These are phyloP conservation scores for Echinarachnius parma DNA, from an alignment of 53 echinoderm and acorn worm species.

Conservation along the genomic window DNA sequence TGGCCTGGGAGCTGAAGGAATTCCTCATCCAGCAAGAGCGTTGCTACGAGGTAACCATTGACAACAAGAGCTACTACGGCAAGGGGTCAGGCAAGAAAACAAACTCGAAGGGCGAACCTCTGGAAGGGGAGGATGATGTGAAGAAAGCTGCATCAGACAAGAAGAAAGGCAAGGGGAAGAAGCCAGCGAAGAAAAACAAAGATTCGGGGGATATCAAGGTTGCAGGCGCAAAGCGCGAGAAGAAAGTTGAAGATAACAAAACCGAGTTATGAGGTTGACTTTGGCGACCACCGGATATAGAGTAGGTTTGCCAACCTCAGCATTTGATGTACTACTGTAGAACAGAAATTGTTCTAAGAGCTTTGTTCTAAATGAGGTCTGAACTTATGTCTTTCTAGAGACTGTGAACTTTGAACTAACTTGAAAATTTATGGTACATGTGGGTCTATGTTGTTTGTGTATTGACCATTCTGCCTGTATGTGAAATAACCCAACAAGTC, in stretches of 20 bases:
- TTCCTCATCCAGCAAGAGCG: slow-evolving; percentile 85
- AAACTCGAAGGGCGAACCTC: slow-evolving; percentile 34
- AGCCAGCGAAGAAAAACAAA: slow-evolving; percentile 43
- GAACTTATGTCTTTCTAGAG: too few species aligned
- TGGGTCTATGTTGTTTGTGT: too few species aligned
- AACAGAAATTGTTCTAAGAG: too few species aligned
- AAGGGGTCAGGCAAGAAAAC: slow-evolving; percentile 72
- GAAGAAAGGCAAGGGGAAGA: slow-evolving; percentile 36
- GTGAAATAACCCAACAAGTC: too few species aligned
- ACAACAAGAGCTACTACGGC: slow-evolving; percentile 78
- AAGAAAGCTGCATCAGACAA: too few species aligned
- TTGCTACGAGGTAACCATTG: slow-evolving; percentile 79
- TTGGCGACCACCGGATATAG: too few species aligned
- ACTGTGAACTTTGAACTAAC: too few species aligned
- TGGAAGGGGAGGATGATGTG: slow-evolving; percentile 46
- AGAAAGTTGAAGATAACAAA: slow-evolving; percentile 42
- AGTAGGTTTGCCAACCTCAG: too few species aligned
- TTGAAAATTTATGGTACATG: too few species aligned
- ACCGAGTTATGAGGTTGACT: slow-evolving; percentile 41
- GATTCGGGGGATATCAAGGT: slow-evolving; percentile 5
- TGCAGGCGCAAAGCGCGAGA: background rate
- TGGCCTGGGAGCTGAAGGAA: slow-evolving; percentile 90
- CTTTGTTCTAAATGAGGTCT: too few species aligned
- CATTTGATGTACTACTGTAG: too few species aligned
- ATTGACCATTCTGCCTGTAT: too few species aligned